phyloP scores from a whole-genome alignment of 2,888 invertebrate genomes.

The Melanostoma scalare region DNA sequence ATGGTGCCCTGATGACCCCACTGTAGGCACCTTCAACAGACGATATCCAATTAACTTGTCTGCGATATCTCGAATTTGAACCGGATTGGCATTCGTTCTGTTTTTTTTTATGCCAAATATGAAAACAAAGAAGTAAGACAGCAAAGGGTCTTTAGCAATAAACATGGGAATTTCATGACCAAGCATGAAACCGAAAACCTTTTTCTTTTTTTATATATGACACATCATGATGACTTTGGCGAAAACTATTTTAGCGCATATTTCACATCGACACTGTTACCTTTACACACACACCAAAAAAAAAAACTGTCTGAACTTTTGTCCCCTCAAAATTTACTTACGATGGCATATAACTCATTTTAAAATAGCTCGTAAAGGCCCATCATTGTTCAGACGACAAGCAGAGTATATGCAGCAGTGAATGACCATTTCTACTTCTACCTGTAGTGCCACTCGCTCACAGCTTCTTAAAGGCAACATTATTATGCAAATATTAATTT shows the following conservation, averaged over 20 bases:
- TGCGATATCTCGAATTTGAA: slow-evolving; percentile 58
- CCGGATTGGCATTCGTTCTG: slow-evolving; percentile 12
- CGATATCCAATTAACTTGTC: slow-evolving; percentile 67
- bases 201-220: slow-evolving; percentile 8
- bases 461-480: background rate
- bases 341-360: slow-evolving; percentile 55
- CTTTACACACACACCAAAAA: background rate
- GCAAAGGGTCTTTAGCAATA: slow-evolving; percentile 36
- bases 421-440: slow-evolving; percentile 51
- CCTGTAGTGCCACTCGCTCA: slow-evolving; percentile 7
- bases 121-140: background rate
- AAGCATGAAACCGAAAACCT: slow-evolving; percentile 44
- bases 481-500: slow-evolving; percentile 70
- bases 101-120: slow-evolving; percentile 13
- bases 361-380: slow-evolving; percentile 45
- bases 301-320: slow-evolving; percentile 30
- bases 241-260: slow-evolving; percentile 54
- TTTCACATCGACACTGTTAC: slow-evolving; percentile 6
- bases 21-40: background rate
- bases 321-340: slow-evolving; percentile 28
- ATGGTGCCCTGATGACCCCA: slow-evolving; percentile 7
- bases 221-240: slow-evolving; percentile 33
- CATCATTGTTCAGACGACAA: slow-evolving; percentile 8
- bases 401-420: slow-evolving; percentile 40
- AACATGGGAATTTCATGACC: slow-evolving; percentile 61